Evolutionary conservation across 2,113 vertebrate genomes (phyloP).

Genomic region (Naja naja): DNA sequence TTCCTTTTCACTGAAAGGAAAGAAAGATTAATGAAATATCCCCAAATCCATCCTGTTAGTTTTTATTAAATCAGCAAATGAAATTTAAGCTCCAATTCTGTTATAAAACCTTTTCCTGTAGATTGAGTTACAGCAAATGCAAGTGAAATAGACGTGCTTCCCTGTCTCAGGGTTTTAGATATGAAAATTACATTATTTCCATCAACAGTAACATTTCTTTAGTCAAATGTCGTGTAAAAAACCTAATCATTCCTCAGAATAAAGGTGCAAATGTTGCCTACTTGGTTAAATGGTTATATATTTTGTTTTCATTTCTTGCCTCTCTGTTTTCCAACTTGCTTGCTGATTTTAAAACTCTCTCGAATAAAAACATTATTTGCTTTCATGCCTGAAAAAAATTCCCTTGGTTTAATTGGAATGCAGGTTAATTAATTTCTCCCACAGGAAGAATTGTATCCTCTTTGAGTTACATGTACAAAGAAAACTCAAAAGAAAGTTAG

Average conservation of each 20-base stretch:
- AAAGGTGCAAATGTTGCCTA: constrained; percentile 27
- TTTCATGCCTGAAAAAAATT: constrained; percentile 19
- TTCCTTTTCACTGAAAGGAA: constrained; percentile 93
- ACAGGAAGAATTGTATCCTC: background rate
- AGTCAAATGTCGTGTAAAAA: constrained; percentile 60
- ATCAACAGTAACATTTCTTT: constrained; percentile 68
- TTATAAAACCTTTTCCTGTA: constrained; percentile 76
- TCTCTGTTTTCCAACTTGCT: constrained; percentile 1
- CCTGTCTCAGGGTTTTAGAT: constrained; percentile 64
- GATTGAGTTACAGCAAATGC: constrained; percentile 81
- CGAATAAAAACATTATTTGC: constrained; percentile 22
- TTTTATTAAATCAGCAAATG: constrained; percentile 97
- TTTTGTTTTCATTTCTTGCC: background rate
- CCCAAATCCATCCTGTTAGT: constrained; percentile 96
- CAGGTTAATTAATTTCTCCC: background rate
- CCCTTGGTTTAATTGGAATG: background rate
- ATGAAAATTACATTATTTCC: constrained; percentile 76
- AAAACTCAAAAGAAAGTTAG: accelerated
- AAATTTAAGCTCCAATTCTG: constrained; percentile 85
- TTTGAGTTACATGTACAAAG: background rate
- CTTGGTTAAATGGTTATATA: constrained; percentile 12
- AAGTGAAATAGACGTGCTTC: constrained; percentile 69
- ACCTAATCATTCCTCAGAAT: constrained; percentile 49
- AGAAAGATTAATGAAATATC: constrained; percentile 98
- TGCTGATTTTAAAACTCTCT: background rate